Evolutionary conservation across 2,113 vertebrate species (phyloP).

Genomic region (Damaliscus lunatus): DNA sequence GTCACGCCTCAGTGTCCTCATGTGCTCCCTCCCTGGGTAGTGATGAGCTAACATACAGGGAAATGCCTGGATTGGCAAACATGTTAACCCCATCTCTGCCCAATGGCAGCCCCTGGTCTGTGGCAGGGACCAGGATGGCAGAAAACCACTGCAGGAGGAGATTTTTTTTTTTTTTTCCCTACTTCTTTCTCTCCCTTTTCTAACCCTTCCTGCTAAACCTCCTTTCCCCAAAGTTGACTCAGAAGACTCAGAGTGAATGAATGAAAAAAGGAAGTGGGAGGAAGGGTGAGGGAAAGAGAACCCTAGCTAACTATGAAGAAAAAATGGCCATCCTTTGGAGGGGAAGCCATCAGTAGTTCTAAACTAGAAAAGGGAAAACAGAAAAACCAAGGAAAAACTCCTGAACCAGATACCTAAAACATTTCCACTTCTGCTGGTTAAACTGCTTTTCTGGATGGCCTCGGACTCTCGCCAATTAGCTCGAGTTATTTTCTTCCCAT

Average conservation of each 20-base stretch:
- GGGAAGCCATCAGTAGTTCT: not conserved
- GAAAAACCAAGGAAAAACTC: not conserved
- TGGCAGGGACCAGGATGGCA: not conserved
- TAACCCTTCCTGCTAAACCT: not conserved
- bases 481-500: not conserved
- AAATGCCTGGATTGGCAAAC: not conserved
- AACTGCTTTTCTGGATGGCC: not conserved
- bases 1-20: not conserved
- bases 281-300: not conserved
- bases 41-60: not conserved
- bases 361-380: not conserved
- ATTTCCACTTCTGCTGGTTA: not conserved
- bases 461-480: not conserved
- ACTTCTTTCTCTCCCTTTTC: not conserved
- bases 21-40: not conserved
- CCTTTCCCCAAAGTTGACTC: not conserved
- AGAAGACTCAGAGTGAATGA: not conserved
- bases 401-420: not conserved
- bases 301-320: slow-evolving; percentile 16
- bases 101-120: not conserved
- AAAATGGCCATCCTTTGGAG: not conserved
- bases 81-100: not conserved
- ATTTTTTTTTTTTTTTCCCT: not conserved
- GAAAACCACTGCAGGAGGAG: not conserved
- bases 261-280: not conserved